These are phyloP conservation scores for Malurus leucopterus DNA, from an alignment of 2,797 vertebrate species.

Conservation along the genomic window DNA sequence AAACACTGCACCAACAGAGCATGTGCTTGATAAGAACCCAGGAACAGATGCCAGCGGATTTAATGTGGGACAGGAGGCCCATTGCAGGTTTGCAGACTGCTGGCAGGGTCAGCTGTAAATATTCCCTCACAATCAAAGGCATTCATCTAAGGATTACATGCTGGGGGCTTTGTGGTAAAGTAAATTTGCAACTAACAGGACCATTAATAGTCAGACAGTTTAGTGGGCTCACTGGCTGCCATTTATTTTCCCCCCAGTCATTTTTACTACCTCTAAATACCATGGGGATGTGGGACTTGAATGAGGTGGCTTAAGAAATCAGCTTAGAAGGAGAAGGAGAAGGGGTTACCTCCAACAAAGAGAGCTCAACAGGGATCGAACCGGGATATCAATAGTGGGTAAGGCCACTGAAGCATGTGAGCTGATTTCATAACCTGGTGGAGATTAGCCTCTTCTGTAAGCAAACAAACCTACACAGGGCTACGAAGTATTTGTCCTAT, in stretches of 20 bases:
- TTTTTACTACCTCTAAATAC: slow-evolving; percentile 38
- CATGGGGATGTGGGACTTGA: neutral
- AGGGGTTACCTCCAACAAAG: slow-evolving; percentile 32
- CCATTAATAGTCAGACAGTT: slow-evolving; percentile 46
- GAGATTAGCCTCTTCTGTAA: slow-evolving; percentile 3
- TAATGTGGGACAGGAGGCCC: slow-evolving; percentile 38
- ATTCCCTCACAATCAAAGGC: slow-evolving; percentile 51
- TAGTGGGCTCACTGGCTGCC: neutral
- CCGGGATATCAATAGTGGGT: neutral
- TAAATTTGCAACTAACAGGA: slow-evolving; percentile 39
- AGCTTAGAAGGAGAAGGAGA: slow-evolving; percentile 10
- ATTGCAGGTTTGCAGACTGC: slow-evolving; percentile 30
- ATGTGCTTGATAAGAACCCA: slow-evolving; percentile 47
- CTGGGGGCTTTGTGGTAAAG: slow-evolving; percentile 40
- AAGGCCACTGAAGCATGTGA: slow-evolving; percentile 33
- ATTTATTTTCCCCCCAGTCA: neutral
- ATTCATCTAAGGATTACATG: slow-evolving; percentile 49
- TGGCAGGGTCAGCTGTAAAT: slow-evolving; percentile 54
- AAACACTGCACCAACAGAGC: neutral
- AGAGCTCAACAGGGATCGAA: neutral
- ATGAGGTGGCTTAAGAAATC: slow-evolving; percentile 35
- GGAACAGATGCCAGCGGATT: slow-evolving; percentile 39
- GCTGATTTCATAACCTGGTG: slow-evolving; percentile 31
- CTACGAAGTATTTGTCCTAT: neutral
- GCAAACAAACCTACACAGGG: neutral